phyloP scores from a whole-genome alignment of 1,140 invertebrate species.

The Plutomurus gul region DNA sequence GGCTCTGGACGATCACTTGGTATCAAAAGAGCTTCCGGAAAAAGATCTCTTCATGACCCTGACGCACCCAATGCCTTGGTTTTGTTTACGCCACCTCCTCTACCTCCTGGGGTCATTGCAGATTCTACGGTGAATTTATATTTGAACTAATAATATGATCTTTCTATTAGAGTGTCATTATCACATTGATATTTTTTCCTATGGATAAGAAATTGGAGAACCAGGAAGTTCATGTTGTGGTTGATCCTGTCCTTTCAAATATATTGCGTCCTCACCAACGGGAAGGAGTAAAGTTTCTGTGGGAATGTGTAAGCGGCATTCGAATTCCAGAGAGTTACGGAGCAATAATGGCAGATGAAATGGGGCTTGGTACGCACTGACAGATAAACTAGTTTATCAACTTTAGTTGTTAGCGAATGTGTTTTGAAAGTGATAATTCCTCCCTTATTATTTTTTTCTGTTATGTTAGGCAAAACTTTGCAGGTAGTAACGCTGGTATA shows the following conservation, averaged over 20 bases:
- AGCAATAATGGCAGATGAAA: slow-evolving; percentile 99
- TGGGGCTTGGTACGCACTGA: slow-evolving; percentile 67
- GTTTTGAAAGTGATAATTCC: too few relatives aligned
- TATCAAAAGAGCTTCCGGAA: slow-evolving; percentile 68
- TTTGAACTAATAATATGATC: slow-evolving; percentile 50
- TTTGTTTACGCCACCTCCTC: slow-evolving; percentile 80
- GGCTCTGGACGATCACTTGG: slow-evolving; percentile 74
- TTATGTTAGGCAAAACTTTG: slow-evolving; percentile 84
- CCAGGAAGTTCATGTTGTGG: slow-evolving; percentile 84
- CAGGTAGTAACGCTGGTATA: slow-evolving; percentile 97
- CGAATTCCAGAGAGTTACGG: slow-evolving; percentile 87
- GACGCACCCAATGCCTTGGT: slow-evolving; percentile 91
- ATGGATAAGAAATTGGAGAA: slow-evolving; percentile 58
- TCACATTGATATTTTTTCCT: slow-evolving; percentile 20
- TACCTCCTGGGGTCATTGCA: slow-evolving; percentile 73
- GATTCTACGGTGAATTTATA: slow-evolving; percentile 58
- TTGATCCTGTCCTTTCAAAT: slow-evolving; percentile 88
- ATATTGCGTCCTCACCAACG: slow-evolving; percentile 96
- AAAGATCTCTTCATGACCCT: slow-evolving; percentile 88
- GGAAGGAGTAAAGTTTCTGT: slow-evolving; percentile 99
- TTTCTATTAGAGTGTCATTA: slow-evolving; percentile 31
- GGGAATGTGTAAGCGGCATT: slow-evolving; percentile 94
- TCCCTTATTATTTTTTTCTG: too few relatives aligned
- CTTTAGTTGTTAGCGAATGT: slow-evolving; percentile 42
- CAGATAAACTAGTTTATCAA: background rate